These are phyloP conservation scores for Tichodroma muraria DNA, from an alignment of 2,113 vertebrate species.

Conservation along the genomic window DNA sequence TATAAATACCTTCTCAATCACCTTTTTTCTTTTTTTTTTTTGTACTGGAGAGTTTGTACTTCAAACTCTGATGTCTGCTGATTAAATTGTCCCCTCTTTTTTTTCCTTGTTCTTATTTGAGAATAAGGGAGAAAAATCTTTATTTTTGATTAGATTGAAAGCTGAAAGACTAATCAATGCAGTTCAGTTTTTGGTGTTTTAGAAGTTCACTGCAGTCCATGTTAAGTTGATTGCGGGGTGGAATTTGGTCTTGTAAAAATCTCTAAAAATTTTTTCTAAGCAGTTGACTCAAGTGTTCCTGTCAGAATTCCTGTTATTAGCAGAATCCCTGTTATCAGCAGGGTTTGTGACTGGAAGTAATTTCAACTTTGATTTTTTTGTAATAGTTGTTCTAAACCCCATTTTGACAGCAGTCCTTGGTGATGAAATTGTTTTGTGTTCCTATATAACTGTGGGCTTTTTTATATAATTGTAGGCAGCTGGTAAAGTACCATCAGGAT, in stretches of 20 bases:
- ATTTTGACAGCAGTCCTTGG: background rate
- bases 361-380: background rate
- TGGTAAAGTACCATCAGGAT: constrained; percentile 68
- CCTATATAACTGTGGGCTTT: background rate
- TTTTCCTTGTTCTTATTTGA: background rate
- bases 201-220: background rate
- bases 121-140: too few species aligned
- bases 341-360: background rate
- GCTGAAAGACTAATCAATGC: background rate
- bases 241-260: background rate
- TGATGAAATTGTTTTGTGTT: background rate
- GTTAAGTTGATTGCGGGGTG: background rate
- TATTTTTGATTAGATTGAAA: background rate
- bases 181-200: background rate
- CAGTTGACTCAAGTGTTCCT: background rate
- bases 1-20: background rate
- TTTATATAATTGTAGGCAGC: constrained; percentile 67
- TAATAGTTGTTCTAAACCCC: background rate
- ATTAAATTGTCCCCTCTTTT: background rate
- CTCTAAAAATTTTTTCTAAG: background rate
- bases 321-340: background rate
- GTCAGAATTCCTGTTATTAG: background rate
- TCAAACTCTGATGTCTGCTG: background rate
- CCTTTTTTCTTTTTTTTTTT: background rate
- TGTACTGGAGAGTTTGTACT: background rate